These are phyloP conservation scores for Drymonia ruficornis DNA, from an alignment of 2,888 invertebrate species.

Conservation along the genomic window DNA sequence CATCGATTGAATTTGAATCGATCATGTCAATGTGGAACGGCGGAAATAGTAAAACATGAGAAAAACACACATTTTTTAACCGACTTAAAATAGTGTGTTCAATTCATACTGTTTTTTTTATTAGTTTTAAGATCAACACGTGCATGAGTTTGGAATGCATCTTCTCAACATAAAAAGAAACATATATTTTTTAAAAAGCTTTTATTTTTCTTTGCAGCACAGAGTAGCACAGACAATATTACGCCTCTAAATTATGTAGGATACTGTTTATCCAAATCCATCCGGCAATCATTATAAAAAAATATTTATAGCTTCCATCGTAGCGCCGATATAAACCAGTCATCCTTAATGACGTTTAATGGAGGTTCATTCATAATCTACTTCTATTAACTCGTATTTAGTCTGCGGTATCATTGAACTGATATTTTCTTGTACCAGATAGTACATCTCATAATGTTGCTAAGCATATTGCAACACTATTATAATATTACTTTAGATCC, in stretches of 20 bases:
- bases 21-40: background rate
- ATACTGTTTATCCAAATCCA: background rate
- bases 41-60: background rate
- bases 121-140: no score
- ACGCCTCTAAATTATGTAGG: background rate
- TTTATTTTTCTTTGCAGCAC: no score
- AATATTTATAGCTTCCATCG: conserved; percentile 6
- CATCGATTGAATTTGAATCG: background rate
- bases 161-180: no score
- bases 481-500: no score
- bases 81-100: no score
- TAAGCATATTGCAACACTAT: no score
- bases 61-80: no score
- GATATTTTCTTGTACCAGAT: conserved; percentile 16
- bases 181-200: no score
- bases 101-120: no score
- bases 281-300: conserved; percentile 1
- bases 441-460: no score
- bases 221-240: no score
- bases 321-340: conserved; percentile 5
- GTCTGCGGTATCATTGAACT: conserved; percentile 14
- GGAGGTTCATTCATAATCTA: conserved; percentile 31
- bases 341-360: conserved; percentile 13
- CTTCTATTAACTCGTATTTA: conserved; percentile 28
- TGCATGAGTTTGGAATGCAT: no score